Evolutionary conservation across 1,140 invertebrate species (phyloP).

Genomic region (Neomicropteryx cornuta): DNA sequence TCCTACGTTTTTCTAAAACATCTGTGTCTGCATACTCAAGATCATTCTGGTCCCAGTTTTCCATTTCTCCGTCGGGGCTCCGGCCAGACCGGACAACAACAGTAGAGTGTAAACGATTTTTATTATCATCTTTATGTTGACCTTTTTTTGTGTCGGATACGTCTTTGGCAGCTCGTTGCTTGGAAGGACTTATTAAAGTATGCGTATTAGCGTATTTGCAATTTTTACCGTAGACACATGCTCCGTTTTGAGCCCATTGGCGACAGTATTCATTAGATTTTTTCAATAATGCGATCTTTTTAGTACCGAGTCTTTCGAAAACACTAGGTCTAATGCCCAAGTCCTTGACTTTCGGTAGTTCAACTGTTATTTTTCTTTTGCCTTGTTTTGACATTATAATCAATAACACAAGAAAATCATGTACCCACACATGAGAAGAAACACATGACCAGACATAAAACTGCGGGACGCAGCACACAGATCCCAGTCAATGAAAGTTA

Average conservation of each 20-base stretch:
- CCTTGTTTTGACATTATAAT: conserved; percentile 63
- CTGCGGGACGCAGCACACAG: no score
- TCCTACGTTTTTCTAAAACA: conserved; percentile 62
- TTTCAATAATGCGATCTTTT: conserved; percentile 45
- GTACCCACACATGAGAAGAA: no score
- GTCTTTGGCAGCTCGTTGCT: conserved; percentile 54
- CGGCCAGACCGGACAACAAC: conserved; percentile 50
- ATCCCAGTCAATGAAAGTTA: no score
- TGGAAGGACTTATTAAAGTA: conserved; percentile 61
- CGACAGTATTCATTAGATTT: conserved; percentile 53
- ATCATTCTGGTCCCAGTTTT: conserved; percentile 66
- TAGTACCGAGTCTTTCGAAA: conserved; percentile 66
- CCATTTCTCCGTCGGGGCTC: conserved; percentile 55
- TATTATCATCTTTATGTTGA: conserved; percentile 47
- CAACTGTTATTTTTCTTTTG: conserved; percentile 66
- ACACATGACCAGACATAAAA: conserved; percentile 35
- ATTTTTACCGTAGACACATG: conserved; percentile 61
- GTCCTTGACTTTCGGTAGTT: conserved; percentile 56
- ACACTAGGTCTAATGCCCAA: conserved; percentile 57
- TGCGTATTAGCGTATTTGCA: conserved; percentile 65
- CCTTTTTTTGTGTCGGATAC: conserved; percentile 48
- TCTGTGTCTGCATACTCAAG: conserved; percentile 75
- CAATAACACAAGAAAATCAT: conserved; percentile 11
- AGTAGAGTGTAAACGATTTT: conserved; percentile 51
- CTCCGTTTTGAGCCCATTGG: conserved; percentile 63